Conservation (phyloP, 2,888 invertebrate genomes). For the Pollenia labialis region DNA sequence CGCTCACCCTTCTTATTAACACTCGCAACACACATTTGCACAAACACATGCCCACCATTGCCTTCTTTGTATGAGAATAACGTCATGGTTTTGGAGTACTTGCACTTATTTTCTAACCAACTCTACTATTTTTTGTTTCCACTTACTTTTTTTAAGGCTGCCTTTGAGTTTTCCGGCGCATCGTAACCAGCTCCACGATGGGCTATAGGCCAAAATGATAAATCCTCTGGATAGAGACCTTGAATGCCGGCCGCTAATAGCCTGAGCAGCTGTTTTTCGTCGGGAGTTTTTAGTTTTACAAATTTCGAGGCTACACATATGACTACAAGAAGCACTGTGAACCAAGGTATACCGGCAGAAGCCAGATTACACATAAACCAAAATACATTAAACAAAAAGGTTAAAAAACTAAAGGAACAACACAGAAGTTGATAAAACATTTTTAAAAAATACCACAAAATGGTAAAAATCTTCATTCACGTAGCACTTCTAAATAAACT, state of each 20-base stretch:
- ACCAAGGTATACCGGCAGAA: constrained; percentile 82
- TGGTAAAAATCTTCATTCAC: constrained; percentile 81
- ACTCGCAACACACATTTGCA: constrained; percentile 2
- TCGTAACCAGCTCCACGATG: constrained; percentile 83
- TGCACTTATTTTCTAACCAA: constrained; percentile 23
- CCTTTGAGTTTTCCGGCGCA: constrained; percentile 83
- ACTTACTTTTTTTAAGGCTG: constrained; percentile 83
- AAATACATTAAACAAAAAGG: constrained; percentile 82
- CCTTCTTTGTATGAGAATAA: constrained; percentile 48
- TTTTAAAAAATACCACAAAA: constrained; percentile 81
- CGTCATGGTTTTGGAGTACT: constrained; percentile 51
- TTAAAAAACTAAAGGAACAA: constrained; percentile 80
- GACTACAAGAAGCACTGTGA: constrained; percentile 80
- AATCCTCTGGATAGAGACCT: constrained; percentile 78
- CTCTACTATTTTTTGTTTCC: constrained; percentile 11
- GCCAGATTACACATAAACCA: constrained; percentile 83
- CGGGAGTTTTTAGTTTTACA: constrained; percentile 82
- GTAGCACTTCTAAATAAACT: constrained; percentile 44
- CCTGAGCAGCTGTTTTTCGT: constrained; percentile 81
- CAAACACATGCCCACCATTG: constrained; percentile 53
- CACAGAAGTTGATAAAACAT: constrained; percentile 83
- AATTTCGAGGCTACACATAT: constrained; percentile 83
- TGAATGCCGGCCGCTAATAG: constrained; percentile 78
- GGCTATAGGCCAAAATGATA: constrained; percentile 83
- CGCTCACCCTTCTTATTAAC: not conserved